Evolutionary conservation across 92 coral and sea anemone species (phyloP).

Genomic region (Porites divaricata): DNA sequence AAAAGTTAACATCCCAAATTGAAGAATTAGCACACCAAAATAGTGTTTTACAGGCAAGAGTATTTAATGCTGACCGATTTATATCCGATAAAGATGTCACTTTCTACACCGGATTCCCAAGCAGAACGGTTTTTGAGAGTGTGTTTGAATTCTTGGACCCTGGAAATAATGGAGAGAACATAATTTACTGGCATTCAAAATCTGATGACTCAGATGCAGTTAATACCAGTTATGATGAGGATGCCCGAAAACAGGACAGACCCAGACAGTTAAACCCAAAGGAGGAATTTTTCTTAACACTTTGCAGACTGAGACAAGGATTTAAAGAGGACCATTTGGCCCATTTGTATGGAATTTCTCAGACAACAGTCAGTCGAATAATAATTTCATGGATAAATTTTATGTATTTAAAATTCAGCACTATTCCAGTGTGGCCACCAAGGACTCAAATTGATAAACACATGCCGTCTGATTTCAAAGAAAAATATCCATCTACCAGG

Average conservation of each 20-base stretch:
- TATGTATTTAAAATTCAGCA: constrained; percentile 39
- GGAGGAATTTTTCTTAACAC: constrained; percentile 63
- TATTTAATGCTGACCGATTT: constrained; percentile 40
- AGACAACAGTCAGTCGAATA: constrained; percentile 58
- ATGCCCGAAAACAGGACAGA: constrained; percentile 52
- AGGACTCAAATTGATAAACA: no score
- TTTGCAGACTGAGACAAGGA: constrained; percentile 70
- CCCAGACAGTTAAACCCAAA: constrained; percentile 49
- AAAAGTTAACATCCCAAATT: background rate
- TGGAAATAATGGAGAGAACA: constrained; percentile 72
- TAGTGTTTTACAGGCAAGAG: constrained; percentile 34
- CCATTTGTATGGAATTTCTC: constrained; percentile 56
- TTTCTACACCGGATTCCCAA: constrained; percentile 53
- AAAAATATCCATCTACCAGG: constrained; percentile 5
- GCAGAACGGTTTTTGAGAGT: constrained; percentile 51
- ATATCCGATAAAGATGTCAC: constrained; percentile 54
- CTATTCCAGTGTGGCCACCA: no score
- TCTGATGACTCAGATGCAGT: constrained; percentile 2
- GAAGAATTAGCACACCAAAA: constrained; percentile 18
- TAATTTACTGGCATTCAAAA: constrained; percentile 61
- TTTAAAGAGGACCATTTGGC: constrained; percentile 62
- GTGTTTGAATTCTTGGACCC: constrained; percentile 60
- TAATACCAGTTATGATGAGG: constrained; percentile 23
- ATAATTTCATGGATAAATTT: constrained; percentile 58
- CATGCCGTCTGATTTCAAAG: no score